Base-by-base conservation (phyloP, 2,888 invertebrate genomes). In the Petrophora chlorosata region DNA sequence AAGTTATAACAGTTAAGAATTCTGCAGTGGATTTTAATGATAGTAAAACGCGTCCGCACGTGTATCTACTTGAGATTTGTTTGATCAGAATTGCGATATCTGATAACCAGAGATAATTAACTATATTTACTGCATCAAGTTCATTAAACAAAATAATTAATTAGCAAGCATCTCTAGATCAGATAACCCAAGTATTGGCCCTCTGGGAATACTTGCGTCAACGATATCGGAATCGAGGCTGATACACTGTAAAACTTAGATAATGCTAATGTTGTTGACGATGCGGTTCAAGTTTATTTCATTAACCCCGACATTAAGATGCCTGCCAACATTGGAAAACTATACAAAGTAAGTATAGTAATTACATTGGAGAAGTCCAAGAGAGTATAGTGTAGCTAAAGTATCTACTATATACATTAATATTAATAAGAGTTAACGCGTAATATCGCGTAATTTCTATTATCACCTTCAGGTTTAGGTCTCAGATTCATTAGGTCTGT, bases 171-270 rank as follows among this genome's bases (percentile, higher is more conserved):
- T 68, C 72, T 51, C 33, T 39, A 28, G 48, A 61, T 44, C 56
- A 68, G 82, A 83, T 86, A 84, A 86, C 82, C 84, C 67, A 72
- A 67, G 54, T 59, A 70, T 63, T 68, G 68, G 68, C 69, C 71
- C 70, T 70, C 61, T 60, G 57, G 66, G 60, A 70, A 63, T 57
- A 76, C 67, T 77, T 87, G 76, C 87, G 85, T 87, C 87, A 87
- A 74, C 74, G 67, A 61, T 73, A 68, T 66, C 64, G 61, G 68
- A 69, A 70, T 65, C 59, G 68, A 70, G 65, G 69, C 51, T 46
- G 65, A 66, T 70, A 70, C 41, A 61, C 59, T 66, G 46, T 30
- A 17, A 23, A 59, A 60, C 53, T 42, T 19, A 53, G 66, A 71
- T 70, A 69, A 75, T 68, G 63, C 63, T 63, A 67, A 65, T 71